Evolutionary conservation across 2,888 invertebrate genomes (phyloP).

Genomic region (Dinocampus coccinellae): DNA sequence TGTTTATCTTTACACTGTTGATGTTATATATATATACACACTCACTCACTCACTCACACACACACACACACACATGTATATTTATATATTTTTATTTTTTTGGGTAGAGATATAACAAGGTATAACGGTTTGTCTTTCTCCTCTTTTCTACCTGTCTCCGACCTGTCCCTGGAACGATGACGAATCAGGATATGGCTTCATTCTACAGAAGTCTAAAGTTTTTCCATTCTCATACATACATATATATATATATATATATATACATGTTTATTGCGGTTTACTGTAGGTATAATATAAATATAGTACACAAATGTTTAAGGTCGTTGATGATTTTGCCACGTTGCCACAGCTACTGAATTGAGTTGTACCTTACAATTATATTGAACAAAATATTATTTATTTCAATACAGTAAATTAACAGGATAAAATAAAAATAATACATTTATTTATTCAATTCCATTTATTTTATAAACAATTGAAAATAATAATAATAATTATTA

Average conservation of each 20-base stretch:
- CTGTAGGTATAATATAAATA: neutral
- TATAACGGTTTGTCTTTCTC: constrained; percentile 21
- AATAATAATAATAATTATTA: too few species aligned
- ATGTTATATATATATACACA: neutral
- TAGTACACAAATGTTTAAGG: neutral
- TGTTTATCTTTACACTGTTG: neutral
- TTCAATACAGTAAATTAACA: too few species aligned
- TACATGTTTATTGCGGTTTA: neutral
- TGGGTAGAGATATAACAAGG: neutral
- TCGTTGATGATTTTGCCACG: constrained; percentile 11
- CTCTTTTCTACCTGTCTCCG: constrained; percentile 31
- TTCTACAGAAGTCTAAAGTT: constrained; percentile 25
- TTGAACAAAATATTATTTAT: too few species aligned
- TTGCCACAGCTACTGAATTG: constrained; percentile 21
- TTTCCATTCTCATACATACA: neutral
- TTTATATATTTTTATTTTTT: neutral
- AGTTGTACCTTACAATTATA: too few species aligned
- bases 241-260: too few species aligned
- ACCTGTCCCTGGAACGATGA: constrained; percentile 7
- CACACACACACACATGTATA: too few species aligned
- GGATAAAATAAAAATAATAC: too few species aligned
- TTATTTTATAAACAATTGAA: too few species aligned
- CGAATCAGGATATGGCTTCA: constrained; percentile 21
- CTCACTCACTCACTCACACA: too few species aligned
- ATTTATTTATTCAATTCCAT: too few species aligned